Evolutionary conservation across 2,113 vertebrate genomes (phyloP).

Genomic region (Bubalus kerabau): DNA sequence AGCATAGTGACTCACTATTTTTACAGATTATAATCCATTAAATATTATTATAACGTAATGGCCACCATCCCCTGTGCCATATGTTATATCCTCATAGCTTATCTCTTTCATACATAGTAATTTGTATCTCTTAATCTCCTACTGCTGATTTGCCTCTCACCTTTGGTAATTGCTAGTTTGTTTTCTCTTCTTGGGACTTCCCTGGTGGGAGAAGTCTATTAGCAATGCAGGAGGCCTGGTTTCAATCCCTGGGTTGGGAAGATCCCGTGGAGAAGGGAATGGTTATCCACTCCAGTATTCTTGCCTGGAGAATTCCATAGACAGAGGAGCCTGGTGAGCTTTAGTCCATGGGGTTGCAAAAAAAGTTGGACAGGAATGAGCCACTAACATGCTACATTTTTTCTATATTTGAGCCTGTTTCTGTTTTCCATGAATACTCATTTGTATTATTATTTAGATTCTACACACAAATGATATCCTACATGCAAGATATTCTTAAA

Average conservation of each 20-base stretch:
- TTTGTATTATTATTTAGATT: background rate
- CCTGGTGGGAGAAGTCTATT: background rate
- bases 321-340: background rate
- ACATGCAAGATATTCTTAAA: background rate
- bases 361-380: background rate
- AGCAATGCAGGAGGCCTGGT: background rate
- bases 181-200: background rate
- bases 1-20: background rate
- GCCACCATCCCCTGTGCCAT: background rate
- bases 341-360: background rate
- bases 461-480: background rate
- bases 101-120: background rate
- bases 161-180: background rate
- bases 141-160: no score
- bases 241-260: background rate
- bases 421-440: background rate
- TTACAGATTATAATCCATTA: background rate
- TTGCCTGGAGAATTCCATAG: background rate
- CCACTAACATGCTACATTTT: background rate
- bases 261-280: background rate
- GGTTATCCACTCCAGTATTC: background rate
- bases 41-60: background rate
- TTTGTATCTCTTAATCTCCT: background rate
- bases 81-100: background rate
- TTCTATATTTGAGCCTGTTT: background rate